Base-by-base conservation (phyloP, 2,888 invertebrate genomes). In the Lasioglossum leucozonium region DNA sequence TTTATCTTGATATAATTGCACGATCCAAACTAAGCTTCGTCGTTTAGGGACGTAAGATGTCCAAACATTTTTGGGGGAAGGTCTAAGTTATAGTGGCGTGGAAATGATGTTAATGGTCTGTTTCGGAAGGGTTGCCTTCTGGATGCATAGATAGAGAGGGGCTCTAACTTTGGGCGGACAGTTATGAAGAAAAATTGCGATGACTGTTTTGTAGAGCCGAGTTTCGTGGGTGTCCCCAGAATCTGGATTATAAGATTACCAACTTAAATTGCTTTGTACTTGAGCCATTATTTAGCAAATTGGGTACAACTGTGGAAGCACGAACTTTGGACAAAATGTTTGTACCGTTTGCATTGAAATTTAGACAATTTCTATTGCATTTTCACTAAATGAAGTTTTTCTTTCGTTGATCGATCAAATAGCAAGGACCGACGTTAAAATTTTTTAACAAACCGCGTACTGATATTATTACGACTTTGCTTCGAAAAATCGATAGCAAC, bases 1-100 rank as follows among this genome's bases (percentile, higher is more conserved):
- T 82, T 78, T 82, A 78, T 74, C 73, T 71, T 3, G 10, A n/a
- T 37, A n/a, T 77, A 72, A 42, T 65, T 81, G 72, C 72, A 40
- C 77, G n/a, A 18, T 5, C 22, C 26, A n/a, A 30, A 40, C n/a
- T 37, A 37, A 40, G 22, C 16, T 34, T 30, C 11, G 13, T 34
- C 22, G 34, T 51, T 72, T 44, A 16, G 69, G 26, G 26, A 44
- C 69, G 44, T n/a, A 26, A 71, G 71, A 72, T 47, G 80, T 76
- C 72, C 47, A 72, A 80, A 69, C 42, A 69, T 55, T 72, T 34
- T 22, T n/a, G 18, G 26, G 62, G 58, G 58, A 71, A 69, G 44
- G 65, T 11, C 62, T 72, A 26, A 42, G 22, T 55, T 72, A 72
- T 42, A 71, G 30, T 8, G 13, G 16, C 26, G 67, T 16, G 78